Evolutionary conservation across 2,113 vertebrate species (phyloP).

Genomic region (Crypturellus undulatus): DNA sequence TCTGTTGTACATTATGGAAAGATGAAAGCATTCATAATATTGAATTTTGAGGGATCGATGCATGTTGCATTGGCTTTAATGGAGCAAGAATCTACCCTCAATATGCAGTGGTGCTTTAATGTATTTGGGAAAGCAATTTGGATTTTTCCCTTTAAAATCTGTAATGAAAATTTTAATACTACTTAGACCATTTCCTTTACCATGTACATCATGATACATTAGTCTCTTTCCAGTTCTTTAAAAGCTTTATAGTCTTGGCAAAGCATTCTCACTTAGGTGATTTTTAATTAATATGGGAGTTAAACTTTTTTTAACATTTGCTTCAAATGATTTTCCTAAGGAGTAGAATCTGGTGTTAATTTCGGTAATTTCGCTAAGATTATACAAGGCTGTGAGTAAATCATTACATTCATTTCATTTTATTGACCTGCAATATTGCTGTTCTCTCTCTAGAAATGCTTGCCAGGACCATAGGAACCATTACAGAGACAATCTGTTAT

Average conservation of each 20-base stretch:
- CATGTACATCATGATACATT: not conserved
- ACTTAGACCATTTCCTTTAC: not conserved
- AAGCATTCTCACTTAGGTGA: not conserved
- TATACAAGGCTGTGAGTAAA: slow-evolving; percentile 16
- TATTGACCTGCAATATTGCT: slow-evolving; percentile 18
- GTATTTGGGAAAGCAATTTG: not conserved
- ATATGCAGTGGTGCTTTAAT: not conserved
- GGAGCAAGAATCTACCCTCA: not conserved
- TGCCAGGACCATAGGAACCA: not conserved
- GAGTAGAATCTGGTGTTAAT: slow-evolving; percentile 9
- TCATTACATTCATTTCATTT: not conserved
- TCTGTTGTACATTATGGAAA: not conserved
- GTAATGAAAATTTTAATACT: not conserved
- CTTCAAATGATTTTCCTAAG: slow-evolving; percentile 21
- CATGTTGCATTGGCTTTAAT: not conserved
- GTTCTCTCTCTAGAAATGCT: not conserved
- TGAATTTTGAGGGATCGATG: not conserved
- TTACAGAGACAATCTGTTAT: not conserved
- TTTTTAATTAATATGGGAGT: not conserved
- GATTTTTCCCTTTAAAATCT: not conserved
- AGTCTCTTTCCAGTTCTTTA: not conserved
- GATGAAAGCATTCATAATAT: not conserved
- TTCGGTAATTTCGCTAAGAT: not conserved
- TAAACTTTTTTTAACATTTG: not conserved
- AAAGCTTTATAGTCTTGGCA: not conserved